Evolutionary conservation across 2,113 vertebrate genomes (phyloP).

Genomic region (Cyanoramphus novaezelandiae): DNA sequence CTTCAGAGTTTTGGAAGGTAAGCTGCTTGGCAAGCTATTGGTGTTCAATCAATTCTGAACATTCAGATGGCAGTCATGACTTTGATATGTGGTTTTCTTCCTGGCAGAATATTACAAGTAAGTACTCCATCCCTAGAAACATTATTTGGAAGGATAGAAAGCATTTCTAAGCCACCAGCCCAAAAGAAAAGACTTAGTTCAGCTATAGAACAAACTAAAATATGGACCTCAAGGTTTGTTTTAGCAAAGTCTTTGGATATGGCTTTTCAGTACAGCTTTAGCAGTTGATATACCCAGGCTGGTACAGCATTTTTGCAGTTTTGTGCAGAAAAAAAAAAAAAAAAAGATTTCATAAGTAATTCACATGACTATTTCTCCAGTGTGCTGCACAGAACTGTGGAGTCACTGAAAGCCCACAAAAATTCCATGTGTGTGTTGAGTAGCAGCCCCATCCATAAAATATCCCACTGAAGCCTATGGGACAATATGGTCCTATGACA

Average conservation of each 20-base stretch:
- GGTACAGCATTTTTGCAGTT: not conserved
- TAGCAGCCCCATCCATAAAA: not conserved
- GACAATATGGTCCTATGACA: not conserved
- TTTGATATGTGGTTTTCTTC: not conserved
- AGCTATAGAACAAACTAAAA: not conserved
- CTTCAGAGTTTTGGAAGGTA: not conserved
- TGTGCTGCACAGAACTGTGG: not conserved
- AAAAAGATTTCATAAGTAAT: not conserved
- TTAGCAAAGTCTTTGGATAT: not conserved
- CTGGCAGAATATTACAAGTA: not conserved
- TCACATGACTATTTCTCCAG: not conserved
- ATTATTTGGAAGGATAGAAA: not conserved
- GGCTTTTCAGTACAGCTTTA: not conserved
- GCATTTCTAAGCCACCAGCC: not conserved
- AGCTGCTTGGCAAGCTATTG: not conserved
- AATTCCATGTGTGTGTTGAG: not conserved
- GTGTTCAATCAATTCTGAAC: not conserved
- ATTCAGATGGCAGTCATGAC: not conserved
- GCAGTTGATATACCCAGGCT: not conserved
- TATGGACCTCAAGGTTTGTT: not conserved
- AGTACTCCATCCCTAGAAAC: not conserved
- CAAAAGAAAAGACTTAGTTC: not conserved
- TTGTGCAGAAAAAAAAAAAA: not conserved
- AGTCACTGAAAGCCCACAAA: not conserved
- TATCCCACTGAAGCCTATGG: not conserved